These are phyloP conservation scores for Sabellastarte sp. DNA, from an alignment of 2,888 invertebrate genomes.

Conservation along the genomic window DNA sequence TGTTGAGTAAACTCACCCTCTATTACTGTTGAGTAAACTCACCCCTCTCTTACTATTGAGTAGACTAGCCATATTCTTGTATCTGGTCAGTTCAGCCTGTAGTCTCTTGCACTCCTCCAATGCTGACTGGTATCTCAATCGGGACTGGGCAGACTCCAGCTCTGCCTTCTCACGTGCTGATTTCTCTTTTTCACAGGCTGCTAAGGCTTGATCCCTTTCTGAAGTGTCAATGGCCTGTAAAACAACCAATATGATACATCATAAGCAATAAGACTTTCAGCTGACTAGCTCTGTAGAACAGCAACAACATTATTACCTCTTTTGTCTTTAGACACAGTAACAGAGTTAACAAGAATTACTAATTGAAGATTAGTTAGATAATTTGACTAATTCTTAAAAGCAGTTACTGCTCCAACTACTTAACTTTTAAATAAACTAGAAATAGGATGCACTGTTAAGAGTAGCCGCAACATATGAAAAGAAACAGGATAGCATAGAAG, in stretches of 20 bases:
- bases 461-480: no score
- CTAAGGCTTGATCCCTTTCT: conserved; percentile 69
- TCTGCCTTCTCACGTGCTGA: conserved; percentile 68
- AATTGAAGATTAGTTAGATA: neutral
- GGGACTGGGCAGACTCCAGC: conserved; percentile 62
- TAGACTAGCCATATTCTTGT: no score
- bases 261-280: neutral
- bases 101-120: conserved; percentile 48
- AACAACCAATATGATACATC: neutral
- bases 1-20: no score
- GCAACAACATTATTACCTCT: neutral
- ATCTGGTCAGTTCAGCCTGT: conserved; percentile 35
- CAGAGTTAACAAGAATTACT: no score
- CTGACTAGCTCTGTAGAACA: neutral
- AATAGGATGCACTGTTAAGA: no score
- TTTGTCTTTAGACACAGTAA: neutral
- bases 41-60: no score
- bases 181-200: conserved; percentile 67
- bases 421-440: no score
- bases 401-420: no score
- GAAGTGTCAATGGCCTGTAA: conserved; percentile 72
- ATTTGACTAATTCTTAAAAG: neutral
- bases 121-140: conserved; percentile 46
- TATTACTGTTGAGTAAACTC: no score
- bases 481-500: no score